Evolutionary conservation across 1,140 invertebrate genomes (phyloP).

Genomic region (Chrysomallon squamiferum): DNA sequence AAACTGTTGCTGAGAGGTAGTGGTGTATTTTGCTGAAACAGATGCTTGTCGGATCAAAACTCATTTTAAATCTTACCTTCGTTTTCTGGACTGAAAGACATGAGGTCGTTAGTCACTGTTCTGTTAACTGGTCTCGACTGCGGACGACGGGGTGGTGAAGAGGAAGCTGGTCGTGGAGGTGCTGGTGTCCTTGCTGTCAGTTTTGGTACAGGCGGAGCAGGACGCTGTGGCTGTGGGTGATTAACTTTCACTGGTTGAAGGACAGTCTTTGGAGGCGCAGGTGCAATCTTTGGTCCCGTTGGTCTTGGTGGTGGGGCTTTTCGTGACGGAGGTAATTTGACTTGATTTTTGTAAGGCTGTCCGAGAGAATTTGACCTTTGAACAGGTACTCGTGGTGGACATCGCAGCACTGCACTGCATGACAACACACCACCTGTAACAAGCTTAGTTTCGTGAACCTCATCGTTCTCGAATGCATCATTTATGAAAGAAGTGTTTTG

Average conservation of each 20-base stretch:
- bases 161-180: constrained; percentile 24
- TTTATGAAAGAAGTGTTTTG: background rate
- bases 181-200: constrained; percentile 25
- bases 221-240: constrained; percentile 11
- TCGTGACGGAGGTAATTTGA: constrained; percentile 10
- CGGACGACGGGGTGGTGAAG: constrained; percentile 3
- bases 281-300: constrained; percentile 31
- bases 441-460: background rate
- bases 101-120: constrained; percentile 25
- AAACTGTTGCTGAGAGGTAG: too few relatives aligned
- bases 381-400: constrained; percentile 26
- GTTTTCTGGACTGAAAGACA: constrained; percentile 41
- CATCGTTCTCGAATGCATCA: background rate
- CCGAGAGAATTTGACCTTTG: background rate
- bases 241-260: constrained; percentile 9
- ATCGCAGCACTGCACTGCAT: too few relatives aligned
- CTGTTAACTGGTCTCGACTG: constrained; percentile 9
- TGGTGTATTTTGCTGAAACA: too few relatives aligned
- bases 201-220: constrained; percentile 18
- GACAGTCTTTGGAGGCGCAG: constrained; percentile 21
- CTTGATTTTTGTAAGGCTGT: background rate
- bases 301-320: constrained; percentile 47
- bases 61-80: constrained; percentile 2
- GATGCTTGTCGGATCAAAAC: too few relatives aligned
- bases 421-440: background rate